These are phyloP conservation scores for Elmis aenea DNA, from an alignment of 2,888 invertebrate genomes.

Conservation along the genomic window DNA sequence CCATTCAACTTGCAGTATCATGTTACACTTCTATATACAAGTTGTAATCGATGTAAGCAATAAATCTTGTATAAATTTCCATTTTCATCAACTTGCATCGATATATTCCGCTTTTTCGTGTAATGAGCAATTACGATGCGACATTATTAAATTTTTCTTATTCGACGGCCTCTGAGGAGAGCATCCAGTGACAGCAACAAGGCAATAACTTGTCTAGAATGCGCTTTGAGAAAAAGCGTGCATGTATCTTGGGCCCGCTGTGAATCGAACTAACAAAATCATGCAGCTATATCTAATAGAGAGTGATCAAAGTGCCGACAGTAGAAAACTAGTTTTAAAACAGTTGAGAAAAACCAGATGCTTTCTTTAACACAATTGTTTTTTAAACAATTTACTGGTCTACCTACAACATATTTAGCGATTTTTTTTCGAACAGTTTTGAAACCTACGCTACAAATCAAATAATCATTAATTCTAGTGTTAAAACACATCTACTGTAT, in stretches of 20 bases:
- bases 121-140: slow-evolving; percentile 27
- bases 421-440: slow-evolving; percentile 11
- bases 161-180: slow-evolving; percentile 11
- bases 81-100: slow-evolving; percentile 23
- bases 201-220: slow-evolving; percentile 30
- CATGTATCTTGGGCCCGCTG: slow-evolving; percentile 33
- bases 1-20: slow-evolving; percentile 14
- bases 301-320: slow-evolving; percentile 37
- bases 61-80: slow-evolving; percentile 29
- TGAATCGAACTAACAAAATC: slow-evolving; percentile 39
- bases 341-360: slow-evolving; percentile 16
- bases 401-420: too few relatives aligned
- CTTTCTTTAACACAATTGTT: slow-evolving; percentile 8
- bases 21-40: slow-evolving; percentile 26
- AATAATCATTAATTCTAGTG: too few relatives aligned
- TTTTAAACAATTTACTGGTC: too few relatives aligned
- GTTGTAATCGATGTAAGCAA: slow-evolving; percentile 24
- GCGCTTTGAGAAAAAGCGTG: slow-evolving; percentile 32
- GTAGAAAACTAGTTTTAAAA: slow-evolving; percentile 35
- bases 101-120: slow-evolving; percentile 18
- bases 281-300: slow-evolving; percentile 37
- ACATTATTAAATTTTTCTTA: slow-evolving; percentile 24
- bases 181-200: slow-evolving; percentile 23
- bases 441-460: too few relatives aligned
- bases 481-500: too few relatives aligned